Conservation (phyloP, 30 jellyfish, hydroid and myxozoan species). For the Aurelia sp. region DNA sequence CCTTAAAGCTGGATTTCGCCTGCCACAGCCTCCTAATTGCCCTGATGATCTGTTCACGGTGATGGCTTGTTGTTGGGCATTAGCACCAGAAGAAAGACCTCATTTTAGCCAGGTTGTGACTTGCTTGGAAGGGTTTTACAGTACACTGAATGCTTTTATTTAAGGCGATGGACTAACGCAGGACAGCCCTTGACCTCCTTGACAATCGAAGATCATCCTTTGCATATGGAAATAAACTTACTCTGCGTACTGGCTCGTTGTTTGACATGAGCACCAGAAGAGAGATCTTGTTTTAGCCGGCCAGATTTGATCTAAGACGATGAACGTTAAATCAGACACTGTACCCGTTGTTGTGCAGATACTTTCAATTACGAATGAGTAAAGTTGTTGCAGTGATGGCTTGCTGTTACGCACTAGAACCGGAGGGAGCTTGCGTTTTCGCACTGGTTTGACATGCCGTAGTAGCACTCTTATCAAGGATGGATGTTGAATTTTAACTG, state of each 20-base stretch:
- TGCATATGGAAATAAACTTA: slow-evolving; percentile 4
- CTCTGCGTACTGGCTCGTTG: slow-evolving; percentile 95
- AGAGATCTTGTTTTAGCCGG: slow-evolving; percentile 86
- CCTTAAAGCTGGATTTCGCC: slow-evolving; percentile 90
- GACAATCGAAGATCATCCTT: no score
- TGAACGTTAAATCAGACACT: not conserved
- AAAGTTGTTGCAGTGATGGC: slow-evolving; percentile 90
- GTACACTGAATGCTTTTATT: slow-evolving; percentile 90
- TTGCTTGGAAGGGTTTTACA: slow-evolving; percentile 86
- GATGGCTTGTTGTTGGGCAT: slow-evolving; percentile 99
- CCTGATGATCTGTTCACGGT: slow-evolving; percentile 97
- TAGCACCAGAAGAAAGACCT: slow-evolving; percentile 97
- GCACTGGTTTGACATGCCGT: slow-evolving; percentile 81
- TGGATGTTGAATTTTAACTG: not conserved
- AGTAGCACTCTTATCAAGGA: slow-evolving; percentile 73
- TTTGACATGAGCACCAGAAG: slow-evolving; percentile 95
- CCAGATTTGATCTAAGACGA: slow-evolving; percentile 70
- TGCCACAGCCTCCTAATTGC: slow-evolving; percentile 96
- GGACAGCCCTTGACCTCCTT: no score
- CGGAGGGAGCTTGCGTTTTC: slow-evolving; percentile 86
- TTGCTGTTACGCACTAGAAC: slow-evolving; percentile 93
- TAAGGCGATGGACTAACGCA: not conserved
- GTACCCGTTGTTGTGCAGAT: no score
- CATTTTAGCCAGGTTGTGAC: slow-evolving; percentile 91
- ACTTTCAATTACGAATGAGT: no score